A percentile compares a stretch with the other conserved stretches of the same genome.
Conservation (phyloP, 2,113 vertebrate species). For the Myiagra hebetior region DNA sequence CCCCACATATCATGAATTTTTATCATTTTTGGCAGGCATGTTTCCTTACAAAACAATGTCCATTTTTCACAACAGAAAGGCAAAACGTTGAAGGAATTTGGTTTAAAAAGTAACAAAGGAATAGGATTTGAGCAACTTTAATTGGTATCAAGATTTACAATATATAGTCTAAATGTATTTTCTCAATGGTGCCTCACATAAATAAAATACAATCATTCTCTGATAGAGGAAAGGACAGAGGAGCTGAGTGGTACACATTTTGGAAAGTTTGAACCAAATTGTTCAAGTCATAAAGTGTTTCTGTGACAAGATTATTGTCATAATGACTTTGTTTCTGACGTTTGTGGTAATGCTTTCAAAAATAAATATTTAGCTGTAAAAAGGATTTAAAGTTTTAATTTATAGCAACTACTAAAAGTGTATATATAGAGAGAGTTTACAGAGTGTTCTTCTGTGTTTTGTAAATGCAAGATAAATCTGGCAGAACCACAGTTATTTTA, state of each 20-base stretch:
- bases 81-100: background rate
- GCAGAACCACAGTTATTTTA: background rate
- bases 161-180: background rate
- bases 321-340: slow-evolving; percentile 5
- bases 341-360: background rate
- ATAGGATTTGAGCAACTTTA: background rate
- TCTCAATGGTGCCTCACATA: background rate
- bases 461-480: background rate
- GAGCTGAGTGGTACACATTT: background rate
- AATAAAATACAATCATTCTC: background rate
- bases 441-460: background rate
- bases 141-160: background rate
- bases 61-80: background rate
- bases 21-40: fast-evolving
- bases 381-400: slow-evolving; percentile 3
- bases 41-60: background rate
- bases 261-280: background rate
- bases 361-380: slow-evolving; percentile 39
- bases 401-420: background rate
- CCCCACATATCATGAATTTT: background rate
- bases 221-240: background rate
- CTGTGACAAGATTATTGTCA: background rate
- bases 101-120: background rate
- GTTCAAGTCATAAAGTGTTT: background rate
- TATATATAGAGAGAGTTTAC: background rate